Evolutionary conservation across 2,113 vertebrate genomes (phyloP).

Genomic region (Podarcis cretensis): DNA sequence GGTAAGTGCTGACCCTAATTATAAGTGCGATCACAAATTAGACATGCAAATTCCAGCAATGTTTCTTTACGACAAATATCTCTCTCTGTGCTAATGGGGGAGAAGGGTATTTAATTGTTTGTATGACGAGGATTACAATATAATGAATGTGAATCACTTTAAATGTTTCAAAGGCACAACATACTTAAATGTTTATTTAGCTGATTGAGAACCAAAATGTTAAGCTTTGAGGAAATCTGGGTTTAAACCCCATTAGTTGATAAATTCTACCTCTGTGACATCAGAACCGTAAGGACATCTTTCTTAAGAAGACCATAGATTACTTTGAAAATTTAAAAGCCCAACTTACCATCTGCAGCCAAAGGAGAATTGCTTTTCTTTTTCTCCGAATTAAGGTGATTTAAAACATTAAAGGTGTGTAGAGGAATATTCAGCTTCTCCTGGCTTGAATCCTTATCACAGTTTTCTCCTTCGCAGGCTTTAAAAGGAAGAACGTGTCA

Average conservation of each 20-base stretch:
- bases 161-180: too few relatives aligned
- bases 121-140: too few relatives aligned
- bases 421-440: neutral
- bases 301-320: neutral
- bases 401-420: neutral
- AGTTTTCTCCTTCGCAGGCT: neutral
- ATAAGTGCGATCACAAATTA: too few relatives aligned
- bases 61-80: too few relatives aligned
- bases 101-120: too few relatives aligned
- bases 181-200: neutral
- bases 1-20: too few relatives aligned
- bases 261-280: neutral
- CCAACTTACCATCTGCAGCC: neutral
- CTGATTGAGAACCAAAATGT: neutral
- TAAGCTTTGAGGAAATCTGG: neutral
- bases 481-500: neutral
- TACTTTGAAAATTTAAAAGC: neutral
- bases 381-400: neutral
- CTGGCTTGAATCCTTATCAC: neutral
- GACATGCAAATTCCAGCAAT: too few relatives aligned
- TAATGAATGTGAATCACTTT: too few relatives aligned
- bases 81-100: too few relatives aligned
- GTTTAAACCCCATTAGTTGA: neutral
- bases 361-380: slow-evolving; percentile 28
- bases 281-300: neutral